Base-by-base conservation (phyloP, 2,888 invertebrate species). In the Lycophotia porphyrea region DNA sequence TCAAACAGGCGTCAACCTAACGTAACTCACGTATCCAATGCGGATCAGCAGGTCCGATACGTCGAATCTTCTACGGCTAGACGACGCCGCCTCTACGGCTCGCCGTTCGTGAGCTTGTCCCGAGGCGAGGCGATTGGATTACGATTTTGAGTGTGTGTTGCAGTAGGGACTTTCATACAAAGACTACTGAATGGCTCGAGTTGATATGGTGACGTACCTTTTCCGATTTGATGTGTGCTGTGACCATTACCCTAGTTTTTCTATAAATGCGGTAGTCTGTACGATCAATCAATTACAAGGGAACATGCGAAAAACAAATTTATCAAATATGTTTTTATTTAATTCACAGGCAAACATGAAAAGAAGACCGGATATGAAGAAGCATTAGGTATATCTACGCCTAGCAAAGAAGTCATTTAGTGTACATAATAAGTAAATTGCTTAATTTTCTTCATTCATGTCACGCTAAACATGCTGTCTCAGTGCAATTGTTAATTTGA, bases 381-480 rank as follows among this genome's bases (percentile, higher is more conserved):
- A 96, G 98, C 99, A 58, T 97, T 98, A 88, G 99, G 99, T 83
- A 98, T 99, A 91, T 98, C 98, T 66, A 99, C 99, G 58, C 98
- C 99, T 21, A 99, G 98, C 90, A 98, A 99, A 95, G 98, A 98
- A 95, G 97, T 98, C 90, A 95, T 97, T 92, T 97, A 97, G 94
- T 93, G 90, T 91, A 92, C 81, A 87, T 87, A 88, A 87, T 88
- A 86, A 84, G 86, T 78, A 86, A 84, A 90, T 90, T 90, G 82
- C 91, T 92, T 90, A 90, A 92, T 93, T 89, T 87, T 86, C 85
- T 89, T 88, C 76, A 89, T 84, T 78, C 90, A 71, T 76, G 82
- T 84, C 87, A 85, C 91, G 89, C 87, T 91, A 90, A 89, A 90
- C 91, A 91, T 89, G 91, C 92, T 93, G 90, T 93, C 91, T 93